Base-by-base conservation (phyloP, 2,113 vertebrate species). In the Notothenia rossii region DNA sequence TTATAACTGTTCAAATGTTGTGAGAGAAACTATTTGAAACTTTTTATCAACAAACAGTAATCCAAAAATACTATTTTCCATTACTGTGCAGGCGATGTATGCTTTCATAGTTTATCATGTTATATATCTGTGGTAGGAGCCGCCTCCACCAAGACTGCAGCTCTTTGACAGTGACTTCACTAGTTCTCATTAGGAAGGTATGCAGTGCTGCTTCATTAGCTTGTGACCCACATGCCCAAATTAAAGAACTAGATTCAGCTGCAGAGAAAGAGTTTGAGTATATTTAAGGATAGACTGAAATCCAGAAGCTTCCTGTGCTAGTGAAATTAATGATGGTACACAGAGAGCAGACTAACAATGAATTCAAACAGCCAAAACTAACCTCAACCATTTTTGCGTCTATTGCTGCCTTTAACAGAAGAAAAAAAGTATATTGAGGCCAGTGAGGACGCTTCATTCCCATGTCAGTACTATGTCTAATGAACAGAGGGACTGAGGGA, bases 201-300 rank as follows among this genome's bases (percentile, higher is more conserved):
- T 78, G 70, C 67, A 72, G 74, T 76, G 76, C 85, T 81, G 77
- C 82, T 90, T 90, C 81, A 88, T 92, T 86, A 89, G 66, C 87
- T 48, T 75, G 25, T 93, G 94, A 91, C 92, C 93, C 87, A 94
- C 77, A 91, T 92, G 85, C 84, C 86, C 22, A 71, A 91, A 94
- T 92, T 91, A 94, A 87, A 91, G 86, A 88, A 83, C 82, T 84
- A 88, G 86, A 91, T 85, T 81, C 71, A 80, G 73, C 87, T 77
- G 70, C 70, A 83, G 83, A 83, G 83, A 74, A 75, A 40, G 36
- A 73, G 40, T 64, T 62, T 72, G 53, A 75, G 75, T 62, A 76
- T 81, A 83, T 86, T 89, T 81, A 70, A 88, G 84, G 85, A 62
- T 59, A 54, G 82, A 72, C 53, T 70, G 72, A 84, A 77, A 72